Conservation (phyloP, 1,140 invertebrate species). For the Cepaea nemoralis region DNA sequence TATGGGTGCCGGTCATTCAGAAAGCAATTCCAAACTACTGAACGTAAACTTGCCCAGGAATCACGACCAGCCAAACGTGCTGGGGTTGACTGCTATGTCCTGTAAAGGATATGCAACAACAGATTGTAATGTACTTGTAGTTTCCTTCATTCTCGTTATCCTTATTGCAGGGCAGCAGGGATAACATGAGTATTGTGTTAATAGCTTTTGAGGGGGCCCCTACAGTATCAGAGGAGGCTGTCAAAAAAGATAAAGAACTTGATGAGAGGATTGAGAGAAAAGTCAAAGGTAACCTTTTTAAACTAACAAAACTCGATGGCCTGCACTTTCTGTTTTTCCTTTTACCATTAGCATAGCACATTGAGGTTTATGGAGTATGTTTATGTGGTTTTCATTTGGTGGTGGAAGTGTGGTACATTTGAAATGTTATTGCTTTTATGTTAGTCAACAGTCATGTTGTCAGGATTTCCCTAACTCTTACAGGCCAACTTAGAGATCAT, state of each 20-base stretch:
- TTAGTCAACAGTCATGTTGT: too few relatives aligned
- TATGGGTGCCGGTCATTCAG: too few relatives aligned
- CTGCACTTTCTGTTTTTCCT: neutral
- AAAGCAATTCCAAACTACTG: too few relatives aligned
- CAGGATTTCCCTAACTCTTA: too few relatives aligned
- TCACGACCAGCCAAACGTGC: too few relatives aligned
- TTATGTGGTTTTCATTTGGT: neutral
- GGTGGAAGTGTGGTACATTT: neutral
- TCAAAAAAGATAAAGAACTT: slow-evolving; percentile 87
- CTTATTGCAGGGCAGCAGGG: slow-evolving; percentile 98
- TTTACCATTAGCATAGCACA: neutral
- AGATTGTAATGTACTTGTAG: too few relatives aligned
- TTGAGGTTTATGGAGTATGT: neutral
- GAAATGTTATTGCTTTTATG: neutral
- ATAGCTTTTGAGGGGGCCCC: slow-evolving; percentile 94
- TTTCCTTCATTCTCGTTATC: too few relatives aligned
- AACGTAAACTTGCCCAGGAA: too few relatives aligned
- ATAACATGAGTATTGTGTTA: slow-evolving; percentile 99
- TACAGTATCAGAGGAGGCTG: slow-evolving; percentile 85
- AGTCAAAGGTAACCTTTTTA: slow-evolving; percentile 89
- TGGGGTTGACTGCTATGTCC: too few relatives aligned
- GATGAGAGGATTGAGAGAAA: slow-evolving; percentile 87
- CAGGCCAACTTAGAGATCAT: too few relatives aligned
- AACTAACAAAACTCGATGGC: neutral
- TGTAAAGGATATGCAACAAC: too few relatives aligned